phyloP scores from a whole-genome alignment of 2,888 invertebrate genomes.

The Achlya flavicornis region DNA sequence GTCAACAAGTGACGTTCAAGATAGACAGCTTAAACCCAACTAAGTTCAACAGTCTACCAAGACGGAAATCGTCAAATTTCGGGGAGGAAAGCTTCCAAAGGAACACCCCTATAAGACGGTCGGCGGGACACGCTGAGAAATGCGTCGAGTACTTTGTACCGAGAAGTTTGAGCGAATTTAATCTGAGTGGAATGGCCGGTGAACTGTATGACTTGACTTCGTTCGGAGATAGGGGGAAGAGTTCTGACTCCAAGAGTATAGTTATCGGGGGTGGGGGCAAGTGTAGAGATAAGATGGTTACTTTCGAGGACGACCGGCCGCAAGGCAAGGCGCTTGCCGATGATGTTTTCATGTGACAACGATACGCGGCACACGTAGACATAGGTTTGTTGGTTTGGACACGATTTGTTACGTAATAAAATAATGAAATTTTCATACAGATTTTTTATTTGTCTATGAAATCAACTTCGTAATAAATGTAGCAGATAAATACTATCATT shows the following conservation, averaged over 20 bases:
- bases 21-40: constrained; percentile 71
- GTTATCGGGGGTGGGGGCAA: constrained; percentile 44
- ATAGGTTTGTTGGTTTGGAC: constrained; percentile 52
- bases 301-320: constrained; percentile 89
- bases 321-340: constrained; percentile 79
- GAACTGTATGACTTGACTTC: constrained; percentile 45
- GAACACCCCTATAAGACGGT: constrained; percentile 86
- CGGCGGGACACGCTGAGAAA: constrained; percentile 85
- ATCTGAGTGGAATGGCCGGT: constrained; percentile 85
- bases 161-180: constrained; percentile 92
- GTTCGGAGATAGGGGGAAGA: background rate
- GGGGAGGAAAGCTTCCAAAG: constrained; percentile 84
- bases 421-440: constrained; percentile 36
- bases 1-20: constrained; percentile 65
- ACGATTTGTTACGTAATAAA: constrained; percentile 69
- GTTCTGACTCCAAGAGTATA: constrained; percentile 18
- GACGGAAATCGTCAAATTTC: constrained; percentile 67
- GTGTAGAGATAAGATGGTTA: constrained; percentile 88
- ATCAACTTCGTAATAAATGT: too few relatives aligned
- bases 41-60: constrained; percentile 84
- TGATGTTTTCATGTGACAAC: constrained; percentile 92
- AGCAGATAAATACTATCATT: too few relatives aligned
- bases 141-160: constrained; percentile 93
- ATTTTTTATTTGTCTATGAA: constrained; percentile 24
- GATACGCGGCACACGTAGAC: constrained; percentile 38